A percentile compares a stretch with the other conserved stretches of the same genome.
Conservation (phyloP, 2,888 invertebrate genomes). For the Nipponacmea schrenckii region DNA sequence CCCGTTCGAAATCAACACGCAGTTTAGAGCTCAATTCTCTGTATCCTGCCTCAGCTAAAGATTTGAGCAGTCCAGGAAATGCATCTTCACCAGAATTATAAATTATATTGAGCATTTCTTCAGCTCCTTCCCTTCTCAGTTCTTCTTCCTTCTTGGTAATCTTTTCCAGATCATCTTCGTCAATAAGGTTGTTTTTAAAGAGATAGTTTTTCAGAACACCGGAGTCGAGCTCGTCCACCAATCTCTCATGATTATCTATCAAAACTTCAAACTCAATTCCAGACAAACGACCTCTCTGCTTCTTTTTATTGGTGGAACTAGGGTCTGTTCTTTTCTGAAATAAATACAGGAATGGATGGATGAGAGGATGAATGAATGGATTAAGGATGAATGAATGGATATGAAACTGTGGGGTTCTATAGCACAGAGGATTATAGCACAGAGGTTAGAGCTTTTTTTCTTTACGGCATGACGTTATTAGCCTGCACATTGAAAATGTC, state of each 20-base stretch:
- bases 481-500: too few relatives aligned
- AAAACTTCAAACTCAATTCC: not conserved
- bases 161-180: not conserved
- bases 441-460: too few relatives aligned
- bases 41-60: not conserved
- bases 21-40: not conserved
- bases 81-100: not conserved
- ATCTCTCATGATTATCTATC: not conserved
- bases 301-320: too few relatives aligned
- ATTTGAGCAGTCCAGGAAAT: not conserved
- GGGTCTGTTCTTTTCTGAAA: too few relatives aligned
- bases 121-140: not conserved
- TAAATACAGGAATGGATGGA: too few relatives aligned
- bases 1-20: too few relatives aligned
- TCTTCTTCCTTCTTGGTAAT: not conserved
- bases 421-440: too few relatives aligned
- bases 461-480: too few relatives aligned
- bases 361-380: too few relatives aligned
- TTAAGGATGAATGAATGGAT: too few relatives aligned
- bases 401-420: too few relatives aligned
- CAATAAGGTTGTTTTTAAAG: not conserved
- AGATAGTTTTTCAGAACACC: not conserved
- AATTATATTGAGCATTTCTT: not conserved
- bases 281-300: not conserved
- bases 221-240: not conserved